Conservation (phyloP, 2,797 vertebrate species). For the Cygnus olor region DNA sequence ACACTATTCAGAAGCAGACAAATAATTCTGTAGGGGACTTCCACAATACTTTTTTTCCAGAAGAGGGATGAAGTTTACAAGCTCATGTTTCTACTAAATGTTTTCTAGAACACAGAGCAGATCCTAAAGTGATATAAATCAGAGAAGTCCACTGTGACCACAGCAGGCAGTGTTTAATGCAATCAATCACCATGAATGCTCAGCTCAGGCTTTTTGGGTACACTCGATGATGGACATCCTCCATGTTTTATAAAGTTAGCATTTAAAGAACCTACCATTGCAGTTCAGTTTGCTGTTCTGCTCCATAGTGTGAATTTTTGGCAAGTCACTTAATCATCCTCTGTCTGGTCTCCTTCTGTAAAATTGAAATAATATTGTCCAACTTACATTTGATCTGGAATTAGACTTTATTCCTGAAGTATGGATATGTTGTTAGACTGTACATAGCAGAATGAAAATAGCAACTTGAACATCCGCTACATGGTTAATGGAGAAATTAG, state of each 20-base stretch:
- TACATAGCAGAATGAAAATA: background rate
- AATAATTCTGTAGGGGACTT: background rate
- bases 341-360: background rate
- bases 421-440: background rate
- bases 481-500: background rate
- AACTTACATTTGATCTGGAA: background rate
- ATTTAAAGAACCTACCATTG: background rate
- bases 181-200: background rate
- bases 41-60: background rate
- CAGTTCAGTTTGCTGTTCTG: background rate
- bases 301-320: background rate
- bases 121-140: slow-evolving; percentile 1
- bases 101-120: background rate
- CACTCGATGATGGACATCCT: background rate
- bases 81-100: background rate
- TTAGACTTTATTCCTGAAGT: background rate
- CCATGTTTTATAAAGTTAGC: background rate
- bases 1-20: background rate
- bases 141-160: background rate
- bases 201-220: background rate
- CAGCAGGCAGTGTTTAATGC: background rate
- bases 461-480: background rate
- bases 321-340: background rate
- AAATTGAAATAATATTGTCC: background rate
- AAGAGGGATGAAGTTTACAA: background rate